These are phyloP conservation scores for Zaprionus tsacasi DNA, from an alignment of 1,140 invertebrate genomes.

Conservation along the genomic window DNA sequence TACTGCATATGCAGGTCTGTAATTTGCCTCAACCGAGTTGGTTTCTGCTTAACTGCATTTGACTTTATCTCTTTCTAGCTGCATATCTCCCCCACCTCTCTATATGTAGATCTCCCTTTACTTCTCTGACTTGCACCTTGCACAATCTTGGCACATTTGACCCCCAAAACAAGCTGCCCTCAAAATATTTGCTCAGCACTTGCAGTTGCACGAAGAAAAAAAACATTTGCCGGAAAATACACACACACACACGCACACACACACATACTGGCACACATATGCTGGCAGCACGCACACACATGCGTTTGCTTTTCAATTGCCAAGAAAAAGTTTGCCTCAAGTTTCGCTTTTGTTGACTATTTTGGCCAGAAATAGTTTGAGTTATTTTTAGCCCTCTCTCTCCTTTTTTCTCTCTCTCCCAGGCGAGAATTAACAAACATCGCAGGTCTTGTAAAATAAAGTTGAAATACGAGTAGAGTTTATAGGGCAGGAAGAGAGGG, in stretches of 20 bases:
- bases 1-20: not conserved
- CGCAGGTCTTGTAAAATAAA: conserved; percentile 57
- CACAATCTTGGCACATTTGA: conserved; percentile 25
- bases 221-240: conserved; percentile 25
- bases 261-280: conserved; percentile 6
- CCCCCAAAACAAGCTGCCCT: conserved; percentile 23
- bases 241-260: conserved; percentile 10
- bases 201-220: conserved; percentile 46
- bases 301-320: conserved; percentile 71
- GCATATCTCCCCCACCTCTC: too few relatives aligned
- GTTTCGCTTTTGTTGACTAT: conserved; percentile 59
- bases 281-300: conserved; percentile 20
- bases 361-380: conserved; percentile 54
- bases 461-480: conserved; percentile 59
- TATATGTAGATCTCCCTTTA: not conserved
- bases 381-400: conserved; percentile 9
- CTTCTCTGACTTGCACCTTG: conserved; percentile 7
- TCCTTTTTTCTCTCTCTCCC: not conserved
- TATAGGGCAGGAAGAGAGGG: conserved; percentile 2
- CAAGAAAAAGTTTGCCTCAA: conserved; percentile 73
- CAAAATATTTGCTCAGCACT: conserved; percentile 64
- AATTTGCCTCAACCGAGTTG: not conserved
- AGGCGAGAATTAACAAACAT: conserved; percentile 77
- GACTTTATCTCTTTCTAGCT: not conserved
- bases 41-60: not conserved